A percentile compares a stretch with the other conserved stretches of the same genome.
Evolutionary conservation across 2,888 invertebrate genomes (phyloP).

Genomic region (Chloromyia formosa): DNA sequence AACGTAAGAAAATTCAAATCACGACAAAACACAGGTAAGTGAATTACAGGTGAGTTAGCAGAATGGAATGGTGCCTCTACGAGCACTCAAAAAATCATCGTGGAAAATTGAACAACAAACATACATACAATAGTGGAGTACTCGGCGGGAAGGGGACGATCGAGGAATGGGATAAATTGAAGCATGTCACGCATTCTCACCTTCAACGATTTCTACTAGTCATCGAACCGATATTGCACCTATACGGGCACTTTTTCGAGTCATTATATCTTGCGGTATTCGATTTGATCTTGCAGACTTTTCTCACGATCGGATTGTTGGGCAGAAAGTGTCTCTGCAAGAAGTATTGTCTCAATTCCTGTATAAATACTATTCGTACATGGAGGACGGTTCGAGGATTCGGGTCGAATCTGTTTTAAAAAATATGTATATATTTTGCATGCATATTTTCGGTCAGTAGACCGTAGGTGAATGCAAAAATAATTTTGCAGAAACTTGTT

Average conservation of each 20-base stretch:
- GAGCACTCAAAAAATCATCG: conserved; percentile 10
- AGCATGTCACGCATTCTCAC: conserved; percentile 42
- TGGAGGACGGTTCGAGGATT: too few species aligned
- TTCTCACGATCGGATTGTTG: background rate
- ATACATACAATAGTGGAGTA: background rate
- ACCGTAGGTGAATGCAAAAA: too few species aligned
- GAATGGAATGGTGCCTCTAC: conserved; percentile 1
- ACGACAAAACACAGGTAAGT: conserved; percentile 22
- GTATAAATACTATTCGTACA: too few species aligned
- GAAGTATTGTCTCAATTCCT: too few species aligned
- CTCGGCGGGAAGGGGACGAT: background rate
- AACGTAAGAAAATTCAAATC: conserved; percentile 11
- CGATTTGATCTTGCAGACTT: background rate
- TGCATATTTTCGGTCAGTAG: too few species aligned
- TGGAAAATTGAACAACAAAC: conserved; percentile 28
- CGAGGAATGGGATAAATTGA: conserved; percentile 22
- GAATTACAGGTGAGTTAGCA: conserved; percentile 33
- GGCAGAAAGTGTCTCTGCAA: too few species aligned
- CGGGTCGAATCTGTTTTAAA: too few species aligned
- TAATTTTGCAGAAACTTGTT: too few species aligned
- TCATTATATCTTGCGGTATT: conserved; percentile 4
- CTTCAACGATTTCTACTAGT: conserved; percentile 35
- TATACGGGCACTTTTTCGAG: background rate
- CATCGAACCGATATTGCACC: conserved; percentile 40
- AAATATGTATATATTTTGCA: too few species aligned